Base-by-base conservation (phyloP, 2,888 invertebrate genomes). In the Coelinius sp. region DNA sequence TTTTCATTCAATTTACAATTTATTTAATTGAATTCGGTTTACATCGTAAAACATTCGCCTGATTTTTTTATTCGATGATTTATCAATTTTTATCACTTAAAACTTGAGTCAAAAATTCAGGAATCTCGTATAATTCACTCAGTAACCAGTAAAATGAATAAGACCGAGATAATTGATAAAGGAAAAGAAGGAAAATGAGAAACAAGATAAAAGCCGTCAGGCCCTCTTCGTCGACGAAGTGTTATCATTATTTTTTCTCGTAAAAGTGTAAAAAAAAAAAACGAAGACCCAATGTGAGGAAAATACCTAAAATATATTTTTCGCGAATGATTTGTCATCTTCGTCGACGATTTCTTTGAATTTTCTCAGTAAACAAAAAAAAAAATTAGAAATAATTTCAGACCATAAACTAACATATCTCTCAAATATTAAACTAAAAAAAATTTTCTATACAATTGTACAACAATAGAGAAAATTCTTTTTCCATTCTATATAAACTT, bases 341-440 rank as follows among this genome's bases (percentile, higher is more conserved):
- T 25, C 53, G 53, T 53, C 53, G 25, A 53, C 53, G 53, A 53
- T 12, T n/a, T 12, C 25, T 35, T 59, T 31, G 17, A 31, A 27
- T 20, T 35, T 20, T 25, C 53, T 27, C 1, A 56, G 35, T 20
- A 35, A 59, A 53, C 17, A 56, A n/a, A 69, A 25, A 68, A 56
- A 59, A 59, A 31, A 70, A 41, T 49, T 70, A 10, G 38, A 49
- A 35, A 59, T 53, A 25, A 14, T 59, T 35, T 84, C 85, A 86
- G 86, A 87, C 85, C 86, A 86, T 86, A 84, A 87, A 86, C 86
- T 86, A 87, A 86, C 82, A 80, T 53, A 84, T 82, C 76, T 70
- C 75, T 83, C 85, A 84, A 86, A 80, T 80, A 71, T 79, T 82
- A 85, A 85, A 78, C 67, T n/a, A 7, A 53, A 24, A 52, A 52